A percentile compares a stretch with the other conserved stretches of the same genome.
Evolutionary conservation across 2,888 invertebrate species (phyloP).

Genomic region (Idaea aversata): DNA sequence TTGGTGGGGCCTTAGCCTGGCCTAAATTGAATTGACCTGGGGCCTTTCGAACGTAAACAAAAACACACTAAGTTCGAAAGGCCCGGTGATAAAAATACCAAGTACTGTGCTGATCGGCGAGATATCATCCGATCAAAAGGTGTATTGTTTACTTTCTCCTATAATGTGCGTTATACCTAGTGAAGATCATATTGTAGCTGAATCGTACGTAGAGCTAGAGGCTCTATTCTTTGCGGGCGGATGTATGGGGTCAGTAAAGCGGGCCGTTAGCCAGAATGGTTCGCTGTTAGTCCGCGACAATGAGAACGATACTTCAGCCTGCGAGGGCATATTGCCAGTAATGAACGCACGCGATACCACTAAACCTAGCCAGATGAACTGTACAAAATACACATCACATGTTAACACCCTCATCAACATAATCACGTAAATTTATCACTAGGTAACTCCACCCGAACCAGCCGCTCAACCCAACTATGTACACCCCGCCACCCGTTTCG

Average conservation of each 20-base stretch:
- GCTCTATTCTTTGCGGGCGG: conserved; percentile 29
- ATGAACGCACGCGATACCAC: conserved; percentile 48
- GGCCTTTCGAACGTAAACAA: too few species aligned
- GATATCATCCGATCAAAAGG: background rate
- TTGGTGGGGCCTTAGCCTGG: too few species aligned
- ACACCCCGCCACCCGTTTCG: background rate
- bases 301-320: conserved; percentile 64
- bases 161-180: background rate
- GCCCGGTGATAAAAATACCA: too few species aligned
- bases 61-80: too few species aligned
- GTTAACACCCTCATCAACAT: conserved; percentile 49
- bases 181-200: background rate
- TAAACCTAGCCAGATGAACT: conserved; percentile 41
- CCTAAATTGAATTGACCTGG: too few species aligned
- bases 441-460: background rate
- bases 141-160: background rate
- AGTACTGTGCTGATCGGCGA: background rate
- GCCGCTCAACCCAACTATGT: background rate
- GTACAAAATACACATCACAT: conserved; percentile 31
- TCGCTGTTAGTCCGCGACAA: conserved; percentile 69
- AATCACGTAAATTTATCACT: conserved; percentile 21
- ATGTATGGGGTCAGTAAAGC: conserved; percentile 56
- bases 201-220: background rate
- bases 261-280: conserved; percentile 64
- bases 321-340: conserved; percentile 42